Evolutionary conservation across 2,113 vertebrate species (phyloP).

Genomic region (Sciurus niger): DNA sequence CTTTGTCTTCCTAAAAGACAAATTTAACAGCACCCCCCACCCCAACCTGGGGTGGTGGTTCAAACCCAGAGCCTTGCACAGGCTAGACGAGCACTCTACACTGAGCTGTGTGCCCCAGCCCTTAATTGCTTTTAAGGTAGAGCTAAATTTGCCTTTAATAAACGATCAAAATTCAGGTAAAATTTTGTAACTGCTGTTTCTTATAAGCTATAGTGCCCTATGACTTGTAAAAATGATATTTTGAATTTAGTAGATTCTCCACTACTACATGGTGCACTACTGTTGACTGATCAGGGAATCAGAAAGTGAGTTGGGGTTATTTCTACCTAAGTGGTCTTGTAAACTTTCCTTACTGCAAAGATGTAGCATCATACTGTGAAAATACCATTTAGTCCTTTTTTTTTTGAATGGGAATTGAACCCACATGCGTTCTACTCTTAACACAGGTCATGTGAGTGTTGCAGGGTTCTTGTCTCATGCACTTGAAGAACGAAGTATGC

Average conservation of each 20-base stretch:
- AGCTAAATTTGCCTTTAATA: background rate
- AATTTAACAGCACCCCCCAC: background rate
- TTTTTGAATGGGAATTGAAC: background rate
- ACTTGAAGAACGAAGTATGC: no score
- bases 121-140: background rate
- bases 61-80: no score
- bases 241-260: slow-evolving; percentile 16
- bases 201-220: background rate
- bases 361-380: background rate
- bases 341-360: background rate
- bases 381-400: background rate
- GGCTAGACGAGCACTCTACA: no score
- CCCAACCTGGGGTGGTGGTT: no score
- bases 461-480: no score
- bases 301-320: background rate
- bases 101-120: no score
- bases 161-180: background rate
- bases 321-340: background rate
- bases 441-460: no score
- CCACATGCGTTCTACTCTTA: background rate
- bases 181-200: no score
- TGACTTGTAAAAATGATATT: slow-evolving; percentile 7
- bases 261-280: background rate
- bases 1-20: background rate
- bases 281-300: background rate